Evolutionary conservation across 2,797 vertebrate genomes (phyloP), one percentile per base, ranked within the genome.

Genomic region (Crax fasciolata): DNA sequence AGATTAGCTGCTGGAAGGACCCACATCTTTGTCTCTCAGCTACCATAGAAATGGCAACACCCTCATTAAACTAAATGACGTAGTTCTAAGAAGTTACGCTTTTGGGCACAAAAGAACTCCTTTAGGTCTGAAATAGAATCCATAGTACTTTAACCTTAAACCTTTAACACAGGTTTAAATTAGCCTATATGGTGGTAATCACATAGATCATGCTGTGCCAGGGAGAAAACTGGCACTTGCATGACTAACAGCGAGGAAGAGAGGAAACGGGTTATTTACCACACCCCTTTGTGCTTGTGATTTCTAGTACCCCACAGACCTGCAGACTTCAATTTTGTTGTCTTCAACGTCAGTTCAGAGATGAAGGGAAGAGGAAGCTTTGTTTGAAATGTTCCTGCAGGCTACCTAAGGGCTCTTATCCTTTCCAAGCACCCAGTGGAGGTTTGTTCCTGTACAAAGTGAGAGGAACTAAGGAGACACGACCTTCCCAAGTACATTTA

Each of bases 271-370:
- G n/a, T 59, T 55, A 61, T 84, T 57, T 52, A 66, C 32, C 38
- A 9, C 38, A 38, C 4, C 58, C 9, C 49, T 84, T 88, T 6
- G 5, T 51, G 46, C 39, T 32, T 78, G 9, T 54, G 62, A 81
- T 46, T 84, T 38, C 44, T 49, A 44, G 32, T 30, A 84, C n/a
- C 38, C 54, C 74, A 90, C 23, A 18, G 25, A 76, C 21, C 10
- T 44, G 20, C 0, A 0, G 67, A 48, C 39, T 78, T 78, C 19
- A 20, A 24, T 51, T 65, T 73, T 4, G 0, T 11, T 74, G 52
- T 57, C 48, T 28, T 5, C 0, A 32, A 38, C 1, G 0, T 30
- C 58, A 54, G 12, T 43, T 85, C 68, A 86, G 62, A 57, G 7
- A 75, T 1, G 20, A 23, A 78, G 15, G 32, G 43, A 88, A 78